A percentile compares a stretch with the other conserved stretches of the same genome.
Conservation (phyloP, 2,888 invertebrate species). For the Pyrocoelia pectoralis region DNA sequence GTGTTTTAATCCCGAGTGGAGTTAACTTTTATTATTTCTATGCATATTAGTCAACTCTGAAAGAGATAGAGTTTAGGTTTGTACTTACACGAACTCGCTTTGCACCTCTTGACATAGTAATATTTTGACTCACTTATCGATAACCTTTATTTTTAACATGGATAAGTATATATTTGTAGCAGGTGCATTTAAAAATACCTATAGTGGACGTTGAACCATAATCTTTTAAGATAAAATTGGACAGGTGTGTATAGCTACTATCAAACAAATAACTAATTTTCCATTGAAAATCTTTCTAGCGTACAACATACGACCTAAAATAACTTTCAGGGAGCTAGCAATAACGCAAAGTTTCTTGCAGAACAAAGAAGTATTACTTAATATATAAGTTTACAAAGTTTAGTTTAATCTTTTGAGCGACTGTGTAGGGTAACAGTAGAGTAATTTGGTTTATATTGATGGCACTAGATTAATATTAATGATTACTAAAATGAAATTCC, state of each 20-base stretch:
- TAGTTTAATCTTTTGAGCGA: constrained; percentile 29
- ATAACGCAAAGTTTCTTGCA: constrained; percentile 36
- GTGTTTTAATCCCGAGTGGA: no score
- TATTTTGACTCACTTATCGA: neutral
- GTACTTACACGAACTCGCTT: no score
- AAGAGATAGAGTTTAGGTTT: no score
- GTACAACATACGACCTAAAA: constrained; percentile 47
- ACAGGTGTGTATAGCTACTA: constrained; percentile 24
- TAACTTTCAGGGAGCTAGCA: constrained; percentile 45
- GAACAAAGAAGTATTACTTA: constrained; percentile 23
- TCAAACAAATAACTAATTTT: constrained; percentile 27
- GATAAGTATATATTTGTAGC: neutral
- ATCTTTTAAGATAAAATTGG: constrained; percentile 10
- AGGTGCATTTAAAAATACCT: constrained; percentile 23
- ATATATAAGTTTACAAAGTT: neutral
- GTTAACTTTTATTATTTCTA: no score
- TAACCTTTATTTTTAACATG: constrained; percentile 1
- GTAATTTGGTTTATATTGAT: constrained; percentile 59
- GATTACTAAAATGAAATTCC: constrained; percentile 58
- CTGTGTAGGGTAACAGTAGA: constrained; percentile 43
- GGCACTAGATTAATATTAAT: constrained; percentile 59
- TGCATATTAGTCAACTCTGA: no score
- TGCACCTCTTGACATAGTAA: no score
- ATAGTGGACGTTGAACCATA: constrained; percentile 4
- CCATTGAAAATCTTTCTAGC: constrained; percentile 43